Conservation (phyloP, 2,888 invertebrate species). For the Tanypteryx hageni region DNA sequence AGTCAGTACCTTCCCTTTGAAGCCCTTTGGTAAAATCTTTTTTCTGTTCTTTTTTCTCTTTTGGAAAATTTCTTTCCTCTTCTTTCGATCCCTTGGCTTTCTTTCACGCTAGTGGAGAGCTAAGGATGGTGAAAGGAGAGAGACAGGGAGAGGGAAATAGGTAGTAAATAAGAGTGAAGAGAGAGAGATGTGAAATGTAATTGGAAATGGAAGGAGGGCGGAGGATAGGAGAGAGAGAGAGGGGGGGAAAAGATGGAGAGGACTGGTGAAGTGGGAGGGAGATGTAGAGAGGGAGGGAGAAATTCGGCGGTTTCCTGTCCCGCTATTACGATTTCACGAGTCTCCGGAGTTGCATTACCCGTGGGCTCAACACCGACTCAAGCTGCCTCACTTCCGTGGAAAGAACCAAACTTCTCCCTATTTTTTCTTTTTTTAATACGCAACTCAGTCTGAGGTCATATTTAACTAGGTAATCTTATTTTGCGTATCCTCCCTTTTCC, state of each 20-base stretch:
- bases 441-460: not conserved
- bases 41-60: no score
- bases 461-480: no score
- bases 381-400: not conserved
- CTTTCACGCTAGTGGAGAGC: no score
- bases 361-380: not conserved
- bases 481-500: no score
- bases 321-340: conserved; percentile 20
- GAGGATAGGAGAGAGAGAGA: not conserved
- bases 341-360: conserved; percentile 12
- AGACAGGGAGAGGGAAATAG: no score
- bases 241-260: not conserved
- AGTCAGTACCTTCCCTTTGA: no score
- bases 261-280: not conserved
- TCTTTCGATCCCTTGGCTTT: no score
- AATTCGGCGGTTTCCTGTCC: not conserved
- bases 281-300: not conserved
- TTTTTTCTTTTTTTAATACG: not conserved
- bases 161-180: no score
- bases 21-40: not conserved
- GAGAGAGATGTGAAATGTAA: no score
- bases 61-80: not conserved
- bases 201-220: not conserved
- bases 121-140: no score
- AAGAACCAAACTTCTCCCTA: not conserved